Percentiles rank a stretch among this genome's conserved stretches.
Conservation (phyloP, 1,140 invertebrate species). For the Formica exsecta region DNA sequence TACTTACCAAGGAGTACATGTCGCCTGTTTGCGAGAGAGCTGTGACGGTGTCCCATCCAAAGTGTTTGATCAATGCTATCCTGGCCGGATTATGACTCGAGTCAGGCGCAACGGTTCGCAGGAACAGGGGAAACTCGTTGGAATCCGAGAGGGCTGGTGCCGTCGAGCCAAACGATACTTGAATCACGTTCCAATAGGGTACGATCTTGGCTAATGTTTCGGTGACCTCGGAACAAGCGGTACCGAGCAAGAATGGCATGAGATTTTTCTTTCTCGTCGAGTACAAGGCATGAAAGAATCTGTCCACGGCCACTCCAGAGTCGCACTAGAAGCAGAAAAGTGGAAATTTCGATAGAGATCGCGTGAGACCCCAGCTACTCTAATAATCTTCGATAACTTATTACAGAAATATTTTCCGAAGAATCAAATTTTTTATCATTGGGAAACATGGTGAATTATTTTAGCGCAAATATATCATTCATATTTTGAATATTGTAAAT, state of each 20-base stretch:
- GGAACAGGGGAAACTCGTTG: conserved; percentile 95
- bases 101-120: conserved; percentile 94
- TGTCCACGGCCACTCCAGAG: conserved; percentile 94
- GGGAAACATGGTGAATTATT: background rate
- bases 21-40: conserved; percentile 95
- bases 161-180: conserved; percentile 95
- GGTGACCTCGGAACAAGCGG: conserved; percentile 95
- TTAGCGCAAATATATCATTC: background rate
- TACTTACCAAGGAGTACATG: conserved; percentile 91
- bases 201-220: conserved; percentile 96
- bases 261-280: conserved; percentile 89
- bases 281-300: conserved; percentile 97
- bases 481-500: background rate
- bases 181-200: conserved; percentile 96
- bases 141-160: conserved; percentile 95
- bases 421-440: background rate
- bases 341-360: background rate
- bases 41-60: conserved; percentile 95
- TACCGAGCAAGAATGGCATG: conserved; percentile 93
- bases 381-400: conserved; percentile 1
- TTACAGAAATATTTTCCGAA: background rate
- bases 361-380: background rate
- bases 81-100: conserved; percentile 95
- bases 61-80: conserved; percentile 93
- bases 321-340: conserved; percentile 91